Percentiles rank a stretch among this genome's conserved stretches.
Conservation (phyloP, 2,113 vertebrate species). For the Thamnophis sirtalis region DNA sequence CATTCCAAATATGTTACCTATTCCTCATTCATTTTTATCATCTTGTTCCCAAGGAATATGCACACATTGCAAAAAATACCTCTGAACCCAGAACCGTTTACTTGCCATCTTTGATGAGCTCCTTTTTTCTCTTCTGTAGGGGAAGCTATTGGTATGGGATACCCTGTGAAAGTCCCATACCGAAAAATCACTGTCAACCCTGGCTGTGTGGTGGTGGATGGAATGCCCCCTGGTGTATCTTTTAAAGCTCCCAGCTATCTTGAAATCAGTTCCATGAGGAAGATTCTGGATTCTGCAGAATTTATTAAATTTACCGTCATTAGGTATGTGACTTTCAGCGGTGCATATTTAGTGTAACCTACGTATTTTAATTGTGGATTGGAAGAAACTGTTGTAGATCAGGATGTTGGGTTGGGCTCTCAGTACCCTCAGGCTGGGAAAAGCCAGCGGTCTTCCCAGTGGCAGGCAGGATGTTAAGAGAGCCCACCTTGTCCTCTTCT, state of each 20-base stretch:
- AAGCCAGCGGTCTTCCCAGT: not conserved
- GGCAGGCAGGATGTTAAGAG: fast-evolving
- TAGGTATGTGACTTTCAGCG: slow-evolving; percentile 54
- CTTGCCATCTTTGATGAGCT: not conserved
- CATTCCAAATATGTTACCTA: not conserved
- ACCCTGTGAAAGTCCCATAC: slow-evolving; percentile 78
- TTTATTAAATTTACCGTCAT: slow-evolving; percentile 76
- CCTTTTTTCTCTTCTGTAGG: slow-evolving; percentile 52
- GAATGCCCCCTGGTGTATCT: slow-evolving; percentile 72
- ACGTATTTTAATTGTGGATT: not conserved
- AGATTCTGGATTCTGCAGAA: slow-evolving; percentile 74
- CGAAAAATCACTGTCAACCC: slow-evolving; percentile 77
- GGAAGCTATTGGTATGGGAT: slow-evolving; percentile 76
- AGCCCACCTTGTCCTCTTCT: not conserved
- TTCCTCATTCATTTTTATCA: not conserved
- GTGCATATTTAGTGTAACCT: not conserved
- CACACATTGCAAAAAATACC: not conserved
- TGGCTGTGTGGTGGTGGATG: slow-evolving; percentile 77
- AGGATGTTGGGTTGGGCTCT: not conserved
- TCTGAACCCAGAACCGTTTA: not conserved
- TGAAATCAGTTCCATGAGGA: slow-evolving; percentile 75
- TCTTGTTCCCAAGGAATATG: not conserved
- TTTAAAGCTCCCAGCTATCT: slow-evolving; percentile 81
- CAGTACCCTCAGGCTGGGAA: not conserved
- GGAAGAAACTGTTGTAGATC: not conserved